Evolutionary conservation across 2,888 invertebrate genomes (phyloP).

Genomic region (Tetanocera ferruginea): DNA sequence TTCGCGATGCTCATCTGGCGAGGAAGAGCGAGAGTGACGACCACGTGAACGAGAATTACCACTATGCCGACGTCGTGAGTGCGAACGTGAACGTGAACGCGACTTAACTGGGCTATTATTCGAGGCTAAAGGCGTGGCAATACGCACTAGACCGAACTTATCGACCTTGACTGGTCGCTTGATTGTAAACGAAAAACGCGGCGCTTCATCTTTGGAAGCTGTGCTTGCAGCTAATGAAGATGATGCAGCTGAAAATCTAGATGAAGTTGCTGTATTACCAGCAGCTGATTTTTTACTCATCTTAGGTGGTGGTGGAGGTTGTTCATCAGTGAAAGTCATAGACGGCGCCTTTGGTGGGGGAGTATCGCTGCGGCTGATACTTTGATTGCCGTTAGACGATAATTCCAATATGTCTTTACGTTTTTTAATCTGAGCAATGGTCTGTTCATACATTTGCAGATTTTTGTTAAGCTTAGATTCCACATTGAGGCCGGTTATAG

Average conservation of each 20-base stretch:
- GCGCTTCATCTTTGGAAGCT: conserved; percentile 28
- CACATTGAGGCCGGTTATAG: conserved; percentile 68
- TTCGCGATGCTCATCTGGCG: background rate
- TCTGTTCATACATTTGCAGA: conserved; percentile 59
- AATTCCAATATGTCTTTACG: conserved; percentile 45
- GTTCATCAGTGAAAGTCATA: conserved; percentile 34
- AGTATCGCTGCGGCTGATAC: conserved; percentile 36
- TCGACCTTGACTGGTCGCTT: conserved; percentile 76
- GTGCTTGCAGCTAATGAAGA: conserved; percentile 22
- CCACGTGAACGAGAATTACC: conserved; percentile 68
- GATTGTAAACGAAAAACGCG: conserved; percentile 64
- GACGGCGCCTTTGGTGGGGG: conserved; percentile 57
- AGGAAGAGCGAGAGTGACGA: conserved; percentile 40
- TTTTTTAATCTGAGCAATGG: conserved; percentile 63
- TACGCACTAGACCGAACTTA: conserved; percentile 80
- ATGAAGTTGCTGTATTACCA: background rate
- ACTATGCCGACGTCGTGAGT: conserved; percentile 55
- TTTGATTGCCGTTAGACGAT: conserved; percentile 40
- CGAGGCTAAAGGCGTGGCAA: conserved; percentile 73
- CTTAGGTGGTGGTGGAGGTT: conserved; percentile 36
- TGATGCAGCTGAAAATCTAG: background rate
- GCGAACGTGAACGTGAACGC: conserved; percentile 46
- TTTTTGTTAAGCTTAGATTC: conserved; percentile 58
- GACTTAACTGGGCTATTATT: conserved; percentile 45
- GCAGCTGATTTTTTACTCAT: background rate